Conservation (phyloP, 2,113 vertebrate genomes). For the Callipepla squamata region DNA sequence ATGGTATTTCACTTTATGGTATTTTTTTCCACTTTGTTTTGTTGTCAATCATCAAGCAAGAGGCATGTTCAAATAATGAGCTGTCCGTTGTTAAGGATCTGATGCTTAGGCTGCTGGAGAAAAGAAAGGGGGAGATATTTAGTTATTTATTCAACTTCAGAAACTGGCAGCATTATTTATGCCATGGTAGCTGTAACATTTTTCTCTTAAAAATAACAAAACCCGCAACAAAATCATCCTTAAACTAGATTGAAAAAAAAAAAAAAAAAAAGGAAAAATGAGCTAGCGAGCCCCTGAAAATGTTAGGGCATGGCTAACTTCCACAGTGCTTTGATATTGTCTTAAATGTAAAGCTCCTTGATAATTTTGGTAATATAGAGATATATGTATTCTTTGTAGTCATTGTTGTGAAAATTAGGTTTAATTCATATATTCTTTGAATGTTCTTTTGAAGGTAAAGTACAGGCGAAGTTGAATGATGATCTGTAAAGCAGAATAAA, state of each 20-base stretch:
- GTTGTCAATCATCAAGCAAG: background rate
- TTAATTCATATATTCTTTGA: conserved; percentile 18
- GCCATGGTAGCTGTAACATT: background rate
- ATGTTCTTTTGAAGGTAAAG: background rate
- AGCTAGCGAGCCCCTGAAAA: background rate
- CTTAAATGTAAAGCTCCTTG: conserved; percentile 10
- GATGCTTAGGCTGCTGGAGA: background rate
- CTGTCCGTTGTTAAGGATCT: background rate
- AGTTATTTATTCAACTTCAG: background rate
- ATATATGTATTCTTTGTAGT: too few relatives aligned
- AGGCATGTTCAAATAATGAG: background rate
- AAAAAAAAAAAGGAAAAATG: background rate
- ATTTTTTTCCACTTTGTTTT: background rate
- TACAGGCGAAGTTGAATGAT: background rate
- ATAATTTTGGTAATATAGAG: background rate
- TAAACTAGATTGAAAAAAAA: background rate
- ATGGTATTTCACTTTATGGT: background rate
- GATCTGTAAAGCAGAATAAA: conserved; percentile 1
- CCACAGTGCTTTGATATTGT: background rate
- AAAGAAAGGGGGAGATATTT: background rate
- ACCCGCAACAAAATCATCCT: background rate
- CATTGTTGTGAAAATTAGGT: background rate
- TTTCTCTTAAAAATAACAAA: background rate
- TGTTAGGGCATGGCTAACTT: background rate
- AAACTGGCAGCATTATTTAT: background rate